A percentile compares a stretch with the other conserved stretches of the same genome.
Conservation (phyloP, 2,113 vertebrate genomes). For the Albula goreensis region DNA sequence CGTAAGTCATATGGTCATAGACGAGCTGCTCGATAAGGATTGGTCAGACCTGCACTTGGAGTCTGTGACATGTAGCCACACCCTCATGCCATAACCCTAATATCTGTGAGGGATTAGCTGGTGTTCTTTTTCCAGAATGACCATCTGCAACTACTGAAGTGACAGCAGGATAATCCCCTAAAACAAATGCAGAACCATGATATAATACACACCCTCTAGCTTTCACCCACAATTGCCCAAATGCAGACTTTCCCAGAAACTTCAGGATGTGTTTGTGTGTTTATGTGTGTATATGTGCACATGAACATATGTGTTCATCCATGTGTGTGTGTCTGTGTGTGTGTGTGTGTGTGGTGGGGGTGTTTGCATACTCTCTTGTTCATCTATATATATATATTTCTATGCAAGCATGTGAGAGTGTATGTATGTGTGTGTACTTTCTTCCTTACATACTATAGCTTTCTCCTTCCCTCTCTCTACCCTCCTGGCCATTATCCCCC, state of each 20-base stretch:
- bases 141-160: too few species aligned
- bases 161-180: too few species aligned
- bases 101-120: not conserved
- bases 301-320: not conserved
- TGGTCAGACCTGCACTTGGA: not conserved
- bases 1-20: too few species aligned
- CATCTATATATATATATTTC: not conserved
- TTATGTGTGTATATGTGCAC: slow-evolving; percentile 16
- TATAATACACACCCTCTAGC: too few species aligned
- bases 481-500: not conserved
- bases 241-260: not conserved
- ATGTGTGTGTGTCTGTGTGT: slow-evolving; percentile 13
- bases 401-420: not conserved
- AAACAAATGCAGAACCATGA: too few species aligned
- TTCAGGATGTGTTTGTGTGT: not conserved
- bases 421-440: slow-evolving; percentile 8
- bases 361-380: not conserved
- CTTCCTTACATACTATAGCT: not conserved
- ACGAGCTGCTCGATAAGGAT: too few species aligned
- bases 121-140: too few species aligned
- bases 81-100: too few species aligned
- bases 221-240: too few species aligned
- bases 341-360: not conserved
- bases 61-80: not conserved
- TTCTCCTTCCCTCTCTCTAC: slow-evolving; percentile 15